Percentiles rank a stretch among this genome's conserved stretches.
Conservation (phyloP, 2,888 invertebrate genomes). For the Sarcophaga caerulescens region DNA sequence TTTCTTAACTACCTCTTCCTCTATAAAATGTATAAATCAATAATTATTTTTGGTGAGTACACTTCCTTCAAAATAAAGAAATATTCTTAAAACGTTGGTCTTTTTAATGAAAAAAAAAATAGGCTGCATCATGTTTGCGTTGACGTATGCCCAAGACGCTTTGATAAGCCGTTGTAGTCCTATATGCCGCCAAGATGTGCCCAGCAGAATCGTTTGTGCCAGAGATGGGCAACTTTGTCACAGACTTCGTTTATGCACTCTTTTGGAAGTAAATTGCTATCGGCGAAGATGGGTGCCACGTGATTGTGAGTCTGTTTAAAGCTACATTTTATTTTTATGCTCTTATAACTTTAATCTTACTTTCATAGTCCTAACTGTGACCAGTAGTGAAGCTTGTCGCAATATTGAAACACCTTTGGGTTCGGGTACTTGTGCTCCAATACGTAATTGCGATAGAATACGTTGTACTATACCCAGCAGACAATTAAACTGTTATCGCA, state of each 20-base stretch:
- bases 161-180: constrained; percentile 25
- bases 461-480: constrained; percentile 56
- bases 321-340: too few relatives aligned
- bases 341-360: background rate
- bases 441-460: constrained; percentile 37
- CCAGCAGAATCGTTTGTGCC: constrained; percentile 67
- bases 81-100: too few relatives aligned
- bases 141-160: constrained; percentile 22
- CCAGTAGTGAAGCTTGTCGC: constrained; percentile 30
- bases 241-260: constrained; percentile 70
- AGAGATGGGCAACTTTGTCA: constrained; percentile 69
- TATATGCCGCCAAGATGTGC: constrained; percentile 66
- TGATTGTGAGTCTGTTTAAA: constrained; percentile 34
- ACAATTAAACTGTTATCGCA: constrained; percentile 70
- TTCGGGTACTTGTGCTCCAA: constrained; percentile 49
- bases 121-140: constrained; percentile 46
- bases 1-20: background rate
- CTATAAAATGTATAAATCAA: background rate
- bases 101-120: background rate
- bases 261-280: constrained; percentile 73
- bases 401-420: constrained; percentile 47
- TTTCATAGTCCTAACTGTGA: constrained; percentile 7
- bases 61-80: background rate
- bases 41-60: constrained; percentile 44
- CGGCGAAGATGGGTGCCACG: constrained; percentile 12